Conservation (phyloP, 2,888 invertebrate species). For the Acanthosoma haemorrhoidale region DNA sequence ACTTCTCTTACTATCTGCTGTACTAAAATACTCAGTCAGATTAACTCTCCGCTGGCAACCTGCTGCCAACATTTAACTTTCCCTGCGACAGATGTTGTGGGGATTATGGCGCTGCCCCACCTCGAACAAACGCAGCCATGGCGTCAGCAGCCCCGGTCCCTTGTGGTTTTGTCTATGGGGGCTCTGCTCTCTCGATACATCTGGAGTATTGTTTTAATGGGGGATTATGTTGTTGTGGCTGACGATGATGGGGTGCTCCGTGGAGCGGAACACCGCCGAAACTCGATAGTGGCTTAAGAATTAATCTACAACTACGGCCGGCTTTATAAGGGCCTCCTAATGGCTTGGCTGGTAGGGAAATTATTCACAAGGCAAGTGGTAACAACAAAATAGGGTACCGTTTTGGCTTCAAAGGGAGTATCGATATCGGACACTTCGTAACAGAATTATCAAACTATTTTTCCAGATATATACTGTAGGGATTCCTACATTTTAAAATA, state of each 20-base stretch:
- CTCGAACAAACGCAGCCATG: constrained; percentile 3
- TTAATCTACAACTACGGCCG: neutral
- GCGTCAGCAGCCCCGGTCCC: neutral
- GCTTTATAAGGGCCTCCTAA: no score
- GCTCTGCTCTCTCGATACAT: neutral
- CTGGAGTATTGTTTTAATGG: constrained; percentile 12
- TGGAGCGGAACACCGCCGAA: neutral
- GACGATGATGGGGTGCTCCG: neutral
- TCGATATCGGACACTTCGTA: no score
- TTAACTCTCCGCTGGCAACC: constrained; percentile 2
- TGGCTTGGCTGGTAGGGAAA: neutral
- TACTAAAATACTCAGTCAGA: neutral
- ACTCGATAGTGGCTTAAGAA: neutral
- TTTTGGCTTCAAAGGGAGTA: no score
- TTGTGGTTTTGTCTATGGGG: neutral
- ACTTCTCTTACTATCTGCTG: neutral
- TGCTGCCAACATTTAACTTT: neutral
- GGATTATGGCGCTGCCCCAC: constrained; percentile 20
- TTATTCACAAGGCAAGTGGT: no score
- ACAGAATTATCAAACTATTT: no score
- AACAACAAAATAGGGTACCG: no score
- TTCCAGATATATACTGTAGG: no score
- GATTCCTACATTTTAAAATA: no score
- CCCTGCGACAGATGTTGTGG: constrained; percentile 10
- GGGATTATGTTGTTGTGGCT: neutral